Evolutionary conservation across 2,797 vertebrate species (phyloP), one percentile per base, ranked within the genome.

Genomic region (Lepilemur ruficaudatus): DNA sequence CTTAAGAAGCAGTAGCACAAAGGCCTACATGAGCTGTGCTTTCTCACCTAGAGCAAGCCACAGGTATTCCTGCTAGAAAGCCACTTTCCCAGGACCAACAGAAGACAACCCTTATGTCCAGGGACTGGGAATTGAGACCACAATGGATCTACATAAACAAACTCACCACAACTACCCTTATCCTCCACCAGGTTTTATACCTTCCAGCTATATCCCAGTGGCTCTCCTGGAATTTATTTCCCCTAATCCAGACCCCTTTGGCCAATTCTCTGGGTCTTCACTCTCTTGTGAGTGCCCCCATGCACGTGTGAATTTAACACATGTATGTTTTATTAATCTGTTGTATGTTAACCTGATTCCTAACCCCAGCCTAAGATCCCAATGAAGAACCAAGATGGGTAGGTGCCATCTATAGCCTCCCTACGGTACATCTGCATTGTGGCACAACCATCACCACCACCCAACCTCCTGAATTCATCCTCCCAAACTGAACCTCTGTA

Each of bases 391-490:
- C 17, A 55, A 55, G 50, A 28, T 38, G 76, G 52, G 8, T 17
- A 38, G n/a, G 28, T 35, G 22, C 13, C 50, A 57, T 25, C 13
- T 1, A 25, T 35, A 57, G 50, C 50, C 48, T 57, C 22, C 13
- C n/a, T 38, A 79, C 1, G 8, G 14, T 4, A n/a, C 4, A 20
- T 9, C 55, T 25, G 20, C 46, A 12, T 0, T 46, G 30, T 1
- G 46, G 20, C 25, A 11, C 35, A 50, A 32, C 48, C 61, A 5
- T 55, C 43, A n/a, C 18, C 75, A 69, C 48, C 73, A 43, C 18
- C 7, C 15, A 23, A 17, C 55, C 35, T n/a, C 32, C 30, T 14
- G 75, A 43, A 57, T 22, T 69, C 63, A 69, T 14, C 63, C 28
- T 59, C 38, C 10, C 10, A 9, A 70, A 69, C 23, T 2, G 7